A percentile compares a stretch with the other conserved stretches of the same genome.
phyloP scores from a whole-genome alignment of 2,888 invertebrate genomes.

The Rhagophthalmus giganteus region DNA sequence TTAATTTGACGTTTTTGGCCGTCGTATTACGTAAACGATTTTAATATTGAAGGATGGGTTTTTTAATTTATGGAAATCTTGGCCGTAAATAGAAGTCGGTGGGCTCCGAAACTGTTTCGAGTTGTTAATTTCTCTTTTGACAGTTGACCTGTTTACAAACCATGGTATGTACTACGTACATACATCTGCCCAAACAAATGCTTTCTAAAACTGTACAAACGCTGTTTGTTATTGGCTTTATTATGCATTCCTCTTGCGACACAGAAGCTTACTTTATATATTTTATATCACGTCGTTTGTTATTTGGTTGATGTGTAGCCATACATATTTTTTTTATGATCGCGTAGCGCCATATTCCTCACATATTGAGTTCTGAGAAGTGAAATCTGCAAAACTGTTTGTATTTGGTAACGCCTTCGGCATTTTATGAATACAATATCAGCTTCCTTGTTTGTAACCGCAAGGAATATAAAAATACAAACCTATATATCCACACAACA shows the following conservation, averaged over 20 bases:
- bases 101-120: conserved; percentile 7
- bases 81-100: conserved; percentile 4
- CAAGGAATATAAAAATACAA: too few relatives aligned
- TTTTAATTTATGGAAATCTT: too few relatives aligned
- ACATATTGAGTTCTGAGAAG: conserved; percentile 16
- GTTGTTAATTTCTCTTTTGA: conserved; percentile 22
- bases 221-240: conserved; percentile 8
- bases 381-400: conserved; percentile 14
- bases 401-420: conserved; percentile 7
- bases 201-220: conserved; percentile 13
- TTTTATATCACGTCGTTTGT: too few relatives aligned
- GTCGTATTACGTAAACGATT: too few relatives aligned
- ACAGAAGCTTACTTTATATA: conserved; percentile 12
- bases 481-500: too few relatives aligned
- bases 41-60: too few relatives aligned
- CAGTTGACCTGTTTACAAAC: conserved; percentile 20
- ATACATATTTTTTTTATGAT: too few relatives aligned
- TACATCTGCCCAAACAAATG: conserved; percentile 12
- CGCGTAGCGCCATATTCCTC: too few relatives aligned
- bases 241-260: conserved; percentile 9
- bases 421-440: neutral
- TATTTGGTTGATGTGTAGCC: too few relatives aligned
- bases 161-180: too few relatives aligned
- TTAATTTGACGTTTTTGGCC: too few relatives aligned
- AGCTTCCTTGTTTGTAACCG: neutral